These are phyloP conservation scores for Mythimna impura DNA, from an alignment of 2,888 invertebrate genomes.

Conservation along the genomic window DNA sequence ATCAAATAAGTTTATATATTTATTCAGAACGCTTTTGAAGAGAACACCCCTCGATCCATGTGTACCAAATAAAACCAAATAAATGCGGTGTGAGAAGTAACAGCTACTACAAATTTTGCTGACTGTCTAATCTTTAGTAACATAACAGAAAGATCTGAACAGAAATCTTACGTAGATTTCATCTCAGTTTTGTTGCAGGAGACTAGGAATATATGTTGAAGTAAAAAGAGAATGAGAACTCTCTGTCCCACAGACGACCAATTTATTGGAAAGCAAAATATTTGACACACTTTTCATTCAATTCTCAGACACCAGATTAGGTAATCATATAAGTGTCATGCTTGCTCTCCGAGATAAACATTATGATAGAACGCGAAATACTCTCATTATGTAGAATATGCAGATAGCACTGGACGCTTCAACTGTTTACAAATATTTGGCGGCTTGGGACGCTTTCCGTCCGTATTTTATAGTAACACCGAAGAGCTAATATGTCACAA, in stretches of 20 bases:
- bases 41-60: neutral
- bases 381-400: slow-evolving; percentile 30
- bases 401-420: slow-evolving; percentile 32
- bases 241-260: neutral
- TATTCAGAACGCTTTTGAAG: neutral
- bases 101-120: neutral
- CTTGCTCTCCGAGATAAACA: slow-evolving; percentile 22
- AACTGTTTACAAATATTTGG: slow-evolving; percentile 50
- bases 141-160: neutral
- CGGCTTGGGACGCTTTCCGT: slow-evolving; percentile 14
- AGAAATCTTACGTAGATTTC: neutral
- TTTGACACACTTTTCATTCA: slow-evolving; percentile 2
- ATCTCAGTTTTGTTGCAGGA: neutral
- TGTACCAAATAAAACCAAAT: neutral
- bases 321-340: slow-evolving; percentile 14
- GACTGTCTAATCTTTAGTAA: neutral
- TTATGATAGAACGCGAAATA: slow-evolving; percentile 44
- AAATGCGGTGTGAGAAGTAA: neutral
- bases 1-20: slow-evolving; percentile 21
- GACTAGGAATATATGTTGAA: neutral
- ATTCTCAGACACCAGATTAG: slow-evolving; percentile 4
- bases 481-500: slow-evolving; percentile 30
- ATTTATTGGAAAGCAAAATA: slow-evolving; percentile 22
- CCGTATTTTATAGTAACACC: slow-evolving; percentile 23
- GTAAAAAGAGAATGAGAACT: neutral